phyloP scores from a whole-genome alignment of 1,140 invertebrate species.

The Drosophila rufa region DNA sequence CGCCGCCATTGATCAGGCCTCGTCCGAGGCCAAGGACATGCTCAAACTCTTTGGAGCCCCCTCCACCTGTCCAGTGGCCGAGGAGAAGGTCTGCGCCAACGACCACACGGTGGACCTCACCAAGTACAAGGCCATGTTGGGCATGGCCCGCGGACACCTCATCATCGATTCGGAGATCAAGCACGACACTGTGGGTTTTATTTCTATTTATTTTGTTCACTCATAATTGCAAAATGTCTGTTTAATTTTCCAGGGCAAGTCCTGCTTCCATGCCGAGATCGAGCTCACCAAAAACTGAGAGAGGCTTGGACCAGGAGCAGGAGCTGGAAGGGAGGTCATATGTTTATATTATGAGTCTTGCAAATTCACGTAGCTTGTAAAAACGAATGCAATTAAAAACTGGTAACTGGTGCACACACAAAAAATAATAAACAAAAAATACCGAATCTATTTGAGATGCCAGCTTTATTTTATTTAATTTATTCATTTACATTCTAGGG shows the following conservation, averaged over 20 bases:
- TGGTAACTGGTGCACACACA: conserved; percentile 61
- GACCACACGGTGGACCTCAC: conserved; percentile 72
- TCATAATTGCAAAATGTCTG: background rate
- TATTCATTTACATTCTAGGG: background rate
- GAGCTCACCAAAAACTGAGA: conserved; percentile 74
- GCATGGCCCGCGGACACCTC: conserved; percentile 75
- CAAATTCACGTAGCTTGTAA: conserved; percentile 54
- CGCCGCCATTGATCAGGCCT: conserved; percentile 61
- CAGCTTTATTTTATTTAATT: background rate
- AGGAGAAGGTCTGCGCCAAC: conserved; percentile 80
- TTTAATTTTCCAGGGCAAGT: conserved; percentile 65
- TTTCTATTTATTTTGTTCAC: background rate
- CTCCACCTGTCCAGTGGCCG: conserved; percentile 70
- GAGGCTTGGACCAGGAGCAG: too few species aligned
- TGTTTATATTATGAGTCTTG: conserved; percentile 67
- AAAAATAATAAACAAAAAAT: conserved; percentile 22
- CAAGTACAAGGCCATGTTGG: conserved; percentile 80
- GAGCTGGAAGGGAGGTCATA: conserved; percentile 1
- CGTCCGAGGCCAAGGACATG: conserved; percentile 74
- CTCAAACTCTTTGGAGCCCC: conserved; percentile 78
- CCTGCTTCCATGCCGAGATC: conserved; percentile 79
- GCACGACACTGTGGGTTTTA: conserved; percentile 76
- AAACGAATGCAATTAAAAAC: conserved; percentile 52
- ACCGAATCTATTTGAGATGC: background rate
- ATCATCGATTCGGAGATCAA: conserved; percentile 73